phyloP scores from a whole-genome alignment of 2,113 vertebrate species.

The Capreolus pygargus region DNA sequence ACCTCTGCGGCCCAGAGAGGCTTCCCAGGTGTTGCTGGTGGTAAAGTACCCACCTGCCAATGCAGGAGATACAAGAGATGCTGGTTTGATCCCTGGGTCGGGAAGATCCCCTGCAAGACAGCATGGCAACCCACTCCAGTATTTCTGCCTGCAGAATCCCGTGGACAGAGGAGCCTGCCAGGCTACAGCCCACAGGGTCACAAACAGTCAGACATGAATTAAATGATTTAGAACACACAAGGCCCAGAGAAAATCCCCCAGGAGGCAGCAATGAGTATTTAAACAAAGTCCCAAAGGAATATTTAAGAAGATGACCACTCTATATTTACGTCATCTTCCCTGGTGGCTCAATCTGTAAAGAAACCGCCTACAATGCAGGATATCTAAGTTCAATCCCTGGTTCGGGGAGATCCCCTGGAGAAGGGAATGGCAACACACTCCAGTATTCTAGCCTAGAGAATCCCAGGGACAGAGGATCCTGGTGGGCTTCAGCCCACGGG shows the following conservation, averaged over 20 bases:
- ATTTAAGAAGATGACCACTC: neutral
- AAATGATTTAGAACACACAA: neutral
- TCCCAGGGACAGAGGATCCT: neutral
- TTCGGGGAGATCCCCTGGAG: neutral
- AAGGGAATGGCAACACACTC: neutral
- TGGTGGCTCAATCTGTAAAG: neutral
- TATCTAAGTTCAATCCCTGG: neutral
- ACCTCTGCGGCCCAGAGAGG: neutral
- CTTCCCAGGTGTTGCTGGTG: neutral
- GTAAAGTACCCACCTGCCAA: neutral
- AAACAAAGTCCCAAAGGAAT: neutral
- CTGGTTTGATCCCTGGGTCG: neutral
- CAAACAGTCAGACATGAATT: neutral
- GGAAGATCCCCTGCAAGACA: neutral
- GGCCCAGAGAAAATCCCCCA: neutral
- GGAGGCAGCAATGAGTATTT: neutral
- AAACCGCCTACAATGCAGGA: neutral
- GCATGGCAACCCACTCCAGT: neutral
- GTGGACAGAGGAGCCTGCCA: neutral
- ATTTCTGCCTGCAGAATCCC: neutral
- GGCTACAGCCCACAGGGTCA: neutral
- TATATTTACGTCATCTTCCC: neutral
- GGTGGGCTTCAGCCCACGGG: neutral
- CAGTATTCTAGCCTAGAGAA: neutral
- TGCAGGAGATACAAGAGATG: neutral